phyloP scores from a whole-genome alignment of 2,113 vertebrate genomes.

The Alces alces region DNA sequence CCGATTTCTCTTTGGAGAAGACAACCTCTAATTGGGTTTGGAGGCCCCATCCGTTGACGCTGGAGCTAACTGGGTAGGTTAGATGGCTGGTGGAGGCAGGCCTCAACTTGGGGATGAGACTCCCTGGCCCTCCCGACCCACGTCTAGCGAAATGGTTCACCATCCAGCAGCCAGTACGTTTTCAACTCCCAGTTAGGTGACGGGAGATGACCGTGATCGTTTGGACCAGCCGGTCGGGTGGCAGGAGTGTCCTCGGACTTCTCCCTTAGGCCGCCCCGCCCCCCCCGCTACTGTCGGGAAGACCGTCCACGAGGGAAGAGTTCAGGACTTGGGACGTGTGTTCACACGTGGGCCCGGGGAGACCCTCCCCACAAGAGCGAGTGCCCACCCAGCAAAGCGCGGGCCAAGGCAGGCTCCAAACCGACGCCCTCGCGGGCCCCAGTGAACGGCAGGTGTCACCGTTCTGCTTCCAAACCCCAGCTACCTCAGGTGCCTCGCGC shows the following conservation, averaged over 20 bases:
- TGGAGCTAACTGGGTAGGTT: neutral
- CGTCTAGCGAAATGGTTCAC: neutral
- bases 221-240: neutral
- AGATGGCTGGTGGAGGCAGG: neutral
- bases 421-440: neutral
- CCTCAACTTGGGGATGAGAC: neutral
- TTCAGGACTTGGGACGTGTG: neutral
- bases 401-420: neutral
- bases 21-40: neutral
- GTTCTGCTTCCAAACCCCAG: neutral
- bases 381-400: neutral
- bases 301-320: neutral
- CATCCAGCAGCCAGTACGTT: neutral
- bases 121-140: neutral
- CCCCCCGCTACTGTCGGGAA: neutral
- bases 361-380: neutral
- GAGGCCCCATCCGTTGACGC: neutral
- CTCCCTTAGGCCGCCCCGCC: neutral
- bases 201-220: neutral
- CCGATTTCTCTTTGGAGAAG: neutral
- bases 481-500: neutral
- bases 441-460: conserved; percentile 47
- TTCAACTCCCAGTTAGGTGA: neutral
- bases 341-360: neutral
- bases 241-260: accelerated